These are phyloP conservation scores for Danionella cerebrum DNA, from an alignment of 2,113 vertebrate species.

Conservation along the genomic window DNA sequence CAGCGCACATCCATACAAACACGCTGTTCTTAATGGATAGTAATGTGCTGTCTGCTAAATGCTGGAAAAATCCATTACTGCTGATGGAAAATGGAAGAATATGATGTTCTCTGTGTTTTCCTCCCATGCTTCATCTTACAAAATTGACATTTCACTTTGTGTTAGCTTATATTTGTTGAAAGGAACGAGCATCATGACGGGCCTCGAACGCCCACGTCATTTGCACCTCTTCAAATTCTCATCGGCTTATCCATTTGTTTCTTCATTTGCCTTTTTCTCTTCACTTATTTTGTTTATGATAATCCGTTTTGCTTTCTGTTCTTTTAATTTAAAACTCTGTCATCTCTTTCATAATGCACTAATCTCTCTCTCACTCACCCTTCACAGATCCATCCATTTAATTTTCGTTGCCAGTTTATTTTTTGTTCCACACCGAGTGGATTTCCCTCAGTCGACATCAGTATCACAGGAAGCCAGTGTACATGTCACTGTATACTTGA, in stretches of 20 bases:
- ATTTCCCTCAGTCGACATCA: slow-evolving; percentile 48
- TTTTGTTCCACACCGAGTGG: slow-evolving; percentile 18
- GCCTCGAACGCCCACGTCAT: not conserved
- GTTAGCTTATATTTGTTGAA: not conserved
- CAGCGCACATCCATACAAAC: not conserved
- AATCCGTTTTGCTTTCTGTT: slow-evolving; percentile 9
- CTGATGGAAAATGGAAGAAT: not conserved
- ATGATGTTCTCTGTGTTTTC: not conserved
- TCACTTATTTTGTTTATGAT: not conserved
- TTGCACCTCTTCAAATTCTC: slow-evolving; percentile 1
- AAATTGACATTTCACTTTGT: not conserved
- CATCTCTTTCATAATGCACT: not conserved
- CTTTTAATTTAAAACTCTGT: not conserved
- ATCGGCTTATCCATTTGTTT: not conserved
- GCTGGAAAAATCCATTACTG: slow-evolving; percentile 1
- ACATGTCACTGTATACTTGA: not conserved
- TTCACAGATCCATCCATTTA: not conserved
- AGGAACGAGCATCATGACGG: not conserved
- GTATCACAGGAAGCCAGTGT: slow-evolving; percentile 39
- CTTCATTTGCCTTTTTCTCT: not conserved
- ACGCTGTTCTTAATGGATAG: not conserved
- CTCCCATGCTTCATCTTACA: not conserved
- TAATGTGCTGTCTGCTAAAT: slow-evolving; percentile 3
- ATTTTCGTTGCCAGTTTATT: slow-evolving; percentile 1
- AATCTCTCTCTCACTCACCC: not conserved